A percentile compares a stretch with the other conserved stretches of the same genome.
phyloP scores from a whole-genome alignment of 2,797 vertebrate species.

The Squalus acanthias region DNA sequence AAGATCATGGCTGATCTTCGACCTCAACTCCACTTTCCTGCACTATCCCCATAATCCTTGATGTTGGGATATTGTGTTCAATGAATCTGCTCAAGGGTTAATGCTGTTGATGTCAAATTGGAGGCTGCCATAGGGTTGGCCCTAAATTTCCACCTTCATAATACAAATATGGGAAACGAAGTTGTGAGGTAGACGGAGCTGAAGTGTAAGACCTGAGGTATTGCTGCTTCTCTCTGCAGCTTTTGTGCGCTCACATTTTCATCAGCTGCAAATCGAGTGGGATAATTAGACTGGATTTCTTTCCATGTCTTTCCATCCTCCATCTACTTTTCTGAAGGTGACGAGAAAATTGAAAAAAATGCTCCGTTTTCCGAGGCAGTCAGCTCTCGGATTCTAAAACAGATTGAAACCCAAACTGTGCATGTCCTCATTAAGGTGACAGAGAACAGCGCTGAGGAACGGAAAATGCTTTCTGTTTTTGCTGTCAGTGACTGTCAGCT shows the following conservation, averaged over 20 bases:
- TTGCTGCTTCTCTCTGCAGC: background rate
- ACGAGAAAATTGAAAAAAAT: background rate
- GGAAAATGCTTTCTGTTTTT: background rate
- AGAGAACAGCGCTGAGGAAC: background rate
- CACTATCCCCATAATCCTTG: too few relatives aligned
- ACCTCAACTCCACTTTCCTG: too few relatives aligned
- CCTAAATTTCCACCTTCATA: background rate
- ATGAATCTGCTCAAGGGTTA: background rate
- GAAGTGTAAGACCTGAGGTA: background rate
- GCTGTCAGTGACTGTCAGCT: background rate
- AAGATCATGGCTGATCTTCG: too few relatives aligned
- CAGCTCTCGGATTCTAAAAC: background rate
- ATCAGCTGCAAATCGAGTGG: background rate
- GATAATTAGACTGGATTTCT: background rate
- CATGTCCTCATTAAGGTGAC: background rate
- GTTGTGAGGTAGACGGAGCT: background rate
- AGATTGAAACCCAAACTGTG: background rate
- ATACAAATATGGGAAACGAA: background rate
- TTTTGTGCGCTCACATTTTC: background rate
- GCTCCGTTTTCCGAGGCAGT: background rate
- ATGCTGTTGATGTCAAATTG: background rate
- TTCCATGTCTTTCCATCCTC: background rate
- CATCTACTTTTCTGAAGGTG: background rate
- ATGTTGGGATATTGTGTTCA: background rate
- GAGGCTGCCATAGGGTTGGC: background rate